Evolutionary conservation across 2,797 vertebrate genomes (phyloP).

Genomic region (Siniperca scherzeri): DNA sequence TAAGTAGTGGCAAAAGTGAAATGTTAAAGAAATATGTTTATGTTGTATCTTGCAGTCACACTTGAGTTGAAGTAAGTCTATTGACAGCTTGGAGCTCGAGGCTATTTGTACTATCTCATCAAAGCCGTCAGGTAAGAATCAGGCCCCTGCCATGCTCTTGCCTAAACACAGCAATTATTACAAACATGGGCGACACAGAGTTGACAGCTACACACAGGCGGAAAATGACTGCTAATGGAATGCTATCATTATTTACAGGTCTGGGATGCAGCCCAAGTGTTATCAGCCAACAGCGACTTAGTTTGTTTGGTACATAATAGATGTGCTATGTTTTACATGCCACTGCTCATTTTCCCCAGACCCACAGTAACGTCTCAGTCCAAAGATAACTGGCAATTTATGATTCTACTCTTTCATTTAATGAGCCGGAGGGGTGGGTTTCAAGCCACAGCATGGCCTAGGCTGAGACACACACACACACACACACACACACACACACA

Average conservation of each 20-base stretch:
- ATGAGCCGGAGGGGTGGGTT: constrained; percentile 70
- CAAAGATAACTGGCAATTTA: constrained; percentile 85
- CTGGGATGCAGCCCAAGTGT: constrained; percentile 82
- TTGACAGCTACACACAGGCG: constrained; percentile 76
- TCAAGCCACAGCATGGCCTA: constrained; percentile 68
- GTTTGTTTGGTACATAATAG: constrained; percentile 85
- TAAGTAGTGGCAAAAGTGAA: constrained; percentile 29
- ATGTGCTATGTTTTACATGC: constrained; percentile 84
- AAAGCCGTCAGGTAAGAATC: constrained; percentile 72
- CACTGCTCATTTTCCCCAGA: constrained; percentile 80
- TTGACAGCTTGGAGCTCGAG: constrained; percentile 65
- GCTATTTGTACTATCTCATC: constrained; percentile 70
- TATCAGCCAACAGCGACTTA: constrained; percentile 78
- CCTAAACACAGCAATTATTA: constrained; percentile 81
- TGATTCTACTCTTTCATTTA: constrained; percentile 81
- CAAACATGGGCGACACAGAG: constrained; percentile 76
- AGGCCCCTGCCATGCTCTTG: constrained; percentile 60
- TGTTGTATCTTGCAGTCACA: constrained; percentile 42
- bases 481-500: constrained; percentile 24
- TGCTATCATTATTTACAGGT: constrained; percentile 85
- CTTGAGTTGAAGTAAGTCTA: constrained; percentile 46
- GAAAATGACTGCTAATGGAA: constrained; percentile 82
- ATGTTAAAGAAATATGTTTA: constrained; percentile 51
- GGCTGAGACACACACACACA: constrained; percentile 38
- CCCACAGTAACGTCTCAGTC: constrained; percentile 73